Evolutionary conservation across 2,113 vertebrate species (phyloP), one percentile per base, ranked within the genome.

Genomic region (Gobius niger): DNA sequence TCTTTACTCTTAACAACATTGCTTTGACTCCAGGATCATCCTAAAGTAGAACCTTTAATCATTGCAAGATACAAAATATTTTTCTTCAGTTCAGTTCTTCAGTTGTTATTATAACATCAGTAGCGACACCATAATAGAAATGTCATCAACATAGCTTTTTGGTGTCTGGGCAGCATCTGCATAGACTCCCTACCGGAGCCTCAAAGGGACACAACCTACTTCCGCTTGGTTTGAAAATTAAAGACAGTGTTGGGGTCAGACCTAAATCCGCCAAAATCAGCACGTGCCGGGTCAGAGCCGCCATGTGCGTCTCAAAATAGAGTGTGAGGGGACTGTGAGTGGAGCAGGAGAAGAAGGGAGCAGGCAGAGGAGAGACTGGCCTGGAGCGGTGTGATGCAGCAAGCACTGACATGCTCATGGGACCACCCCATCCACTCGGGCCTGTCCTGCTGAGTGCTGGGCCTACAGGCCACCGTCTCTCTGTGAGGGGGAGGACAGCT

Each of bases 261-360:
- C 73, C 71, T 79, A 67, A 79, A 82, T 79, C 72, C 78, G 78
- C 83, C 77, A 85, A 77, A 85, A 80, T 69, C 0, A 7, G 68
- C 87, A 90, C 83, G 51, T 86, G 85, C 74, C 47, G 75, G 85
- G 82, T 84, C 82, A 71, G 47, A 14, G 74, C 61, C 60, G 63
- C 76, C 87, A 90, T 78, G 84, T 84, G 86, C 53, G 49, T 83
- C 85, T 81, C 63, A 63, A 87, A 82, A 87, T 88, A 88, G 82
- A 80, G 82, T 72, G 10, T 2, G 46, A 75, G 41, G 53, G 67
- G 79, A 78, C 24, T 34, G 19, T 50, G 47, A 14, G 47, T 24
- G 13, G 73, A 87, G 64, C 74, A 60, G 40, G 12, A 73, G 51
- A 52, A 2, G 54, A 47, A 60, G 59, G 50, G 4, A 34, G 69